phyloP scores from a whole-genome alignment of 2,888 invertebrate species.

The Strigamia transsilvanica region DNA sequence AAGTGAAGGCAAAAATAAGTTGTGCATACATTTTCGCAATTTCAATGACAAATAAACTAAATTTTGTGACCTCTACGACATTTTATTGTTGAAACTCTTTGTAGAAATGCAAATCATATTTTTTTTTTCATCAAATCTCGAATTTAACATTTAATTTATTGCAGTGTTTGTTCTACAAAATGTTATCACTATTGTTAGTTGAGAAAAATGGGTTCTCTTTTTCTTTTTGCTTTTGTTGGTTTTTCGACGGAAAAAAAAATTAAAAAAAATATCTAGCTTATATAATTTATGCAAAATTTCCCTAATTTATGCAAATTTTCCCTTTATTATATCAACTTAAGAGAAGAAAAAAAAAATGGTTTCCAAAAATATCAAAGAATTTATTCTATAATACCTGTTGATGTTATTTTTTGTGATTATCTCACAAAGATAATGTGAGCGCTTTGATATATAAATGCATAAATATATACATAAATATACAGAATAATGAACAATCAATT shows the following conservation, averaged over 20 bases:
- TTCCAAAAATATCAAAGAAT: slow-evolving; percentile 22
- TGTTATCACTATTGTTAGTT: slow-evolving; percentile 25
- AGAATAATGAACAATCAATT: too few relatives aligned
- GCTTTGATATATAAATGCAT: too few relatives aligned
- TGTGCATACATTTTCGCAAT: not conserved
- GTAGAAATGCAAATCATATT: not conserved
- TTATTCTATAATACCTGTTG: too few relatives aligned
- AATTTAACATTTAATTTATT: not conserved
- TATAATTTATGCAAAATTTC: slow-evolving; percentile 44
- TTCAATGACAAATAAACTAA: not conserved
- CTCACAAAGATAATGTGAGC: too few relatives aligned
- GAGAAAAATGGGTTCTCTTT: slow-evolving; percentile 41
- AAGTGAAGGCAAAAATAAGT: slow-evolving; percentile 53
- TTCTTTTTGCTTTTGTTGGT: too few relatives aligned
- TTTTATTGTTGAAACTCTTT: not conserved
- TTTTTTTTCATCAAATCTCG: not conserved
- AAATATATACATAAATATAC: too few relatives aligned
- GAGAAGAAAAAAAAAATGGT: slow-evolving; percentile 19
- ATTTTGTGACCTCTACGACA: slow-evolving; percentile 1
- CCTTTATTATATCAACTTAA: not conserved
- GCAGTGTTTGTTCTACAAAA: slow-evolving; percentile 20
- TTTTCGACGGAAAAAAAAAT: not conserved
- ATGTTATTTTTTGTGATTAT: too few relatives aligned
- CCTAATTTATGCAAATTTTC: slow-evolving; percentile 16
- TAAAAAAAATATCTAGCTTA: slow-evolving; percentile 9